Evolutionary conservation across 2,888 invertebrate species (phyloP).

Genomic region (Netelia fuscicornis): DNA sequence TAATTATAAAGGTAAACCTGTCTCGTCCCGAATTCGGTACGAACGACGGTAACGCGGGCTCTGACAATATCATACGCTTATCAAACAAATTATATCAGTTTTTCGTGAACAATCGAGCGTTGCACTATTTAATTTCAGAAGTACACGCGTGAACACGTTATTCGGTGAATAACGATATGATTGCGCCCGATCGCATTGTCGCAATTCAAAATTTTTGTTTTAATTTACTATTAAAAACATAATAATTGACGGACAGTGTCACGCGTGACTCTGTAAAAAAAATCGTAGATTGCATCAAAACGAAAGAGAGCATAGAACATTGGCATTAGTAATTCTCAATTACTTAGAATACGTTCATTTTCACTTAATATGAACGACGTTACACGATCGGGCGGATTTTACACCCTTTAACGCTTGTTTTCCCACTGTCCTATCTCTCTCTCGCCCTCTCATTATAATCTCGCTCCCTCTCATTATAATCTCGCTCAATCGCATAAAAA

Average conservation of each 20-base stretch:
- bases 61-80: neutral
- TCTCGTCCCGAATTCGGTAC: slow-evolving; percentile 35
- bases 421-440: slow-evolving; percentile 1
- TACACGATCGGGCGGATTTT: slow-evolving; percentile 37
- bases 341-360: slow-evolving; percentile 12
- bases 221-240: slow-evolving; percentile 49
- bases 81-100: slow-evolving; percentile 44
- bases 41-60: slow-evolving; percentile 50
- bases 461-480: slow-evolving; percentile 13
- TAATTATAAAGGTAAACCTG: neutral
- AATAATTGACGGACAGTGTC: slow-evolving; percentile 51
- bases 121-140: slow-evolving; percentile 32
- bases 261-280: slow-evolving; percentile 59
- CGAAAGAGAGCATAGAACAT: slow-evolving; percentile 23
- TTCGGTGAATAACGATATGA: slow-evolving; percentile 37
- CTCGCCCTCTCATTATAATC: slow-evolving; percentile 1
- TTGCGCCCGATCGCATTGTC: slow-evolving; percentile 35
- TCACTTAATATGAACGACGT: slow-evolving; percentile 32
- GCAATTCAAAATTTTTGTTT: slow-evolving; percentile 10
- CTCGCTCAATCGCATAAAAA: slow-evolving; percentile 59
- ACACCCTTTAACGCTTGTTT: slow-evolving; percentile 26
- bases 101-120: slow-evolving; percentile 45
- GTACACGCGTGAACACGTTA: slow-evolving; percentile 38
- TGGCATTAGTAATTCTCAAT: slow-evolving; percentile 13
- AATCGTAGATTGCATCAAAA: slow-evolving; percentile 23